A percentile compares a stretch with the other conserved stretches of the same genome.
Evolutionary conservation across 53 echinoderm and acorn worm genomes (phyloP).

Genomic region (Temnopleurus reevesii): DNA sequence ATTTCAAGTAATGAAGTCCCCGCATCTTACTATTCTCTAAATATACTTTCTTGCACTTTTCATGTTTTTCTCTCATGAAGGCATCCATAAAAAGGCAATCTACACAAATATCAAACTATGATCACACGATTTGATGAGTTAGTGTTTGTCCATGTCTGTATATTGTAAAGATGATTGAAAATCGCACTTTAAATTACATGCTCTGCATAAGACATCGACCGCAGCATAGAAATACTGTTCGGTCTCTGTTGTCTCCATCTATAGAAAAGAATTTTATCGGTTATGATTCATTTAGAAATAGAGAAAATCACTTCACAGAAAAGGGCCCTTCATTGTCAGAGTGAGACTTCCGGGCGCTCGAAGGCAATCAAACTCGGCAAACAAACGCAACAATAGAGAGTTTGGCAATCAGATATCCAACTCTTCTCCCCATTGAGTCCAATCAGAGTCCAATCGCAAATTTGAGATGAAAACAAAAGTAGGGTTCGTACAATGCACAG

Average conservation of each 20-base stretch:
- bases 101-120: too few relatives aligned
- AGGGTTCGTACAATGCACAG: background rate
- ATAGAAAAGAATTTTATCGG: background rate
- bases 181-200: background rate
- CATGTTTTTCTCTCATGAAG: too few relatives aligned
- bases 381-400: background rate
- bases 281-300: constrained; percentile 6
- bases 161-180: too few relatives aligned
- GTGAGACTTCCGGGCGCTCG: background rate
- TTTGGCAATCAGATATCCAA: constrained; percentile 5
- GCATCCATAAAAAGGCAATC: too few relatives aligned
- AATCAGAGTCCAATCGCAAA: background rate
- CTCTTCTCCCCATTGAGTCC: background rate
- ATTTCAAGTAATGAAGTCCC: too few relatives aligned
- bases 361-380: constrained; percentile 3
- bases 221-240: background rate
- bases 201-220: background rate
- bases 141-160: too few relatives aligned
- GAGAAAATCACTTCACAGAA: background rate
- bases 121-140: too few relatives aligned
- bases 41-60: too few relatives aligned
- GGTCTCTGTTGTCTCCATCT: background rate
- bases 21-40: too few relatives aligned
- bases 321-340: background rate
- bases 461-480: constrained; percentile 35